These are phyloP conservation scores for Frieseomelitta varia DNA, from an alignment of 1,140 invertebrate genomes.

Conservation along the genomic window DNA sequence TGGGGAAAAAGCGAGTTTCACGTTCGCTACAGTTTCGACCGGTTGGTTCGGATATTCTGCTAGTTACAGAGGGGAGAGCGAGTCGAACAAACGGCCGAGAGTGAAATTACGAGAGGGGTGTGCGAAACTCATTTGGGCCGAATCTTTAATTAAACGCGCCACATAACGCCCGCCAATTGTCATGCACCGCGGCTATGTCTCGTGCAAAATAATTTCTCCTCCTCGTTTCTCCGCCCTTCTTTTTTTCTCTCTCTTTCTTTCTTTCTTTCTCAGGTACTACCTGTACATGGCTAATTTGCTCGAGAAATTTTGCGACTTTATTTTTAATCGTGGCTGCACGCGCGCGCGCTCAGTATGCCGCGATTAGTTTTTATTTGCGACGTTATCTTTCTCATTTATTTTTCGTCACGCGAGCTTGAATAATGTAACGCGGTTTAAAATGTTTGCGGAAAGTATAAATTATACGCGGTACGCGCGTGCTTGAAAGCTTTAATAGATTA, in stretches of 20 bases:
- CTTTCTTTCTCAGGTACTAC: not conserved
- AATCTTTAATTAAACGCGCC: slow-evolving; percentile 69
- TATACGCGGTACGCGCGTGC: not conserved
- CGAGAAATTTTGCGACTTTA: not conserved
- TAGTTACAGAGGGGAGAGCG: not conserved
- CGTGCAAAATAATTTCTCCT: slow-evolving; percentile 31
- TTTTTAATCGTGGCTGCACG: not conserved
- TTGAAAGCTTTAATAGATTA: not conserved
- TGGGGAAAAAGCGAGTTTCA: not conserved
- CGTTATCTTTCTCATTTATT: not conserved
- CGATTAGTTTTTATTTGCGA: not conserved
- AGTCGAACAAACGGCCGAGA: slow-evolving; percentile 38
- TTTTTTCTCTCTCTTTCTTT: not conserved
- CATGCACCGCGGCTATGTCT: not conserved
- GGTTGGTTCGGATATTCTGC: not conserved
- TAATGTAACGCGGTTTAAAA: not conserved
- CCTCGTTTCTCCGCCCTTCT: not conserved
- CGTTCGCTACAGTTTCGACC: not conserved
- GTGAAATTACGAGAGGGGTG: slow-evolving; percentile 62
- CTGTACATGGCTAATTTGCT: not conserved
- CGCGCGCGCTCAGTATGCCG: no score
- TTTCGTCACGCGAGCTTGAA: not conserved
- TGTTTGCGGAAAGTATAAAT: not conserved
- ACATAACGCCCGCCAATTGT: slow-evolving; percentile 44
- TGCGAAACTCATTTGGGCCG: slow-evolving; percentile 68